A percentile compares a stretch with the other conserved stretches of the same genome.
phyloP scores from a whole-genome alignment of 2,797 vertebrate species.

The Malacoraja senta region DNA sequence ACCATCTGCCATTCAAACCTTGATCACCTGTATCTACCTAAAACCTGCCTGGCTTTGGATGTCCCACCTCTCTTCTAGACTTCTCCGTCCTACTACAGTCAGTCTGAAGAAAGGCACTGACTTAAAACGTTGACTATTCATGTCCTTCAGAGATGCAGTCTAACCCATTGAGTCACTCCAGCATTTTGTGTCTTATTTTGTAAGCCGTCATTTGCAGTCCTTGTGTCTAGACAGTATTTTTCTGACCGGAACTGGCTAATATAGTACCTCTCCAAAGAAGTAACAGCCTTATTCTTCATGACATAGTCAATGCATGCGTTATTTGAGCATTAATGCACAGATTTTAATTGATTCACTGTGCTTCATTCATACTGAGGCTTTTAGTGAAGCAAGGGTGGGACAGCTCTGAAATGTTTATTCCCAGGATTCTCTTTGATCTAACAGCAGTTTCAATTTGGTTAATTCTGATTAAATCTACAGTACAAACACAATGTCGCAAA shows the following conservation, averaged over 20 bases:
- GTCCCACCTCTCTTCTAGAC: too few species aligned
- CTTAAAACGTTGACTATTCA: too few species aligned
- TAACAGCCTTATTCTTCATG: background rate
- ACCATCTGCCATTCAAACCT: too few species aligned
- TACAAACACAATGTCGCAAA: background rate
- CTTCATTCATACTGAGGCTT: background rate
- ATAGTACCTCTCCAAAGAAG: background rate
- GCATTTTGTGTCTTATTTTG: too few species aligned
- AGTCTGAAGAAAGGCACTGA: too few species aligned
- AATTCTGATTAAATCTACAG: background rate
- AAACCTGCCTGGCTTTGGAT: too few species aligned
- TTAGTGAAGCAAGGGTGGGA: background rate
- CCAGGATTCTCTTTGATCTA: background rate
- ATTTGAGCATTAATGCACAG: background rate
- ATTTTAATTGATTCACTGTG: background rate
- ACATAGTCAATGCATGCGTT: background rate
- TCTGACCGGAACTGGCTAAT: background rate
- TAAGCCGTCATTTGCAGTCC: too few species aligned
- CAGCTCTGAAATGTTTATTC: background rate
- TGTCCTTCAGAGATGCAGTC: too few species aligned
- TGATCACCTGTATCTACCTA: too few species aligned
- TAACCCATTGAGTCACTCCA: too few species aligned
- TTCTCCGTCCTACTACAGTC: too few species aligned
- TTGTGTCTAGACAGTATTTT: background rate
- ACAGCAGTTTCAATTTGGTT: background rate